phyloP scores from a whole-genome alignment of 2,113 vertebrate species.

The Rhynchomys soricoides region DNA sequence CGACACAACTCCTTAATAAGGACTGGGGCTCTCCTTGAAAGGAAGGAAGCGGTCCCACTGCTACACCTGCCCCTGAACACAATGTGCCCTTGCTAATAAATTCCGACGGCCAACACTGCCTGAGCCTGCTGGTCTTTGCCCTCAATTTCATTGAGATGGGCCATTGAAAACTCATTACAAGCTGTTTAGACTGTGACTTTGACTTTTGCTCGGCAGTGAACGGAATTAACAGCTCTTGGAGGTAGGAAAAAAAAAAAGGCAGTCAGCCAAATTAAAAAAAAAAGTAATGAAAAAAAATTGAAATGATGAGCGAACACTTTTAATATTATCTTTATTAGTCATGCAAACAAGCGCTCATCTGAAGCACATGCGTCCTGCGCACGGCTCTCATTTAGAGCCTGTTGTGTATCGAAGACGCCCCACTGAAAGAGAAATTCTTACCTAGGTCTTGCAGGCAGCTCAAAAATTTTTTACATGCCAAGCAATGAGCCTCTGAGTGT shows the following conservation, averaged over 20 bases:
- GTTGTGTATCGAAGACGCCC: constrained; percentile 24
- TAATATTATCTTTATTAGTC: constrained; percentile 87
- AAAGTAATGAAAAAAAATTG: constrained; percentile 69
- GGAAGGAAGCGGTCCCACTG: constrained; percentile 73
- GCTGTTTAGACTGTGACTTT: constrained; percentile 94
- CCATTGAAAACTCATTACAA: constrained; percentile 95
- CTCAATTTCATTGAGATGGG: constrained; percentile 93
- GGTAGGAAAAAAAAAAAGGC: constrained; percentile 86
- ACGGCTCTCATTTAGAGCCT: constrained; percentile 61
- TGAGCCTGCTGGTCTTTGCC: constrained; percentile 91
- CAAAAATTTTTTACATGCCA: constrained; percentile 81
- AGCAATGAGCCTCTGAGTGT: constrained; percentile 84
- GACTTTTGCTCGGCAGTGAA: constrained; percentile 91
- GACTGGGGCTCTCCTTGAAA: constrained; percentile 15
- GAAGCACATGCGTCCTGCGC: constrained; percentile 67
- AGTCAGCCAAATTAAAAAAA: constrained; percentile 86
- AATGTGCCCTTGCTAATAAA: constrained; percentile 87
- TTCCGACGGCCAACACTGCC: constrained; percentile 88
- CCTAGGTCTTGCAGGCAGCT: constrained; percentile 58
- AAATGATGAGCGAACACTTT: constrained; percentile 84
- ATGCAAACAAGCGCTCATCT: constrained; percentile 85
- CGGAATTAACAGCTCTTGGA: constrained; percentile 93
- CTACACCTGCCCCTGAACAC: constrained; percentile 72
- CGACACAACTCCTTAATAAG: constrained; percentile 53
- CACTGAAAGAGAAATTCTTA: constrained; percentile 56